phyloP scores from a whole-genome alignment of 2,113 vertebrate species.

The Mastomys coucha region DNA sequence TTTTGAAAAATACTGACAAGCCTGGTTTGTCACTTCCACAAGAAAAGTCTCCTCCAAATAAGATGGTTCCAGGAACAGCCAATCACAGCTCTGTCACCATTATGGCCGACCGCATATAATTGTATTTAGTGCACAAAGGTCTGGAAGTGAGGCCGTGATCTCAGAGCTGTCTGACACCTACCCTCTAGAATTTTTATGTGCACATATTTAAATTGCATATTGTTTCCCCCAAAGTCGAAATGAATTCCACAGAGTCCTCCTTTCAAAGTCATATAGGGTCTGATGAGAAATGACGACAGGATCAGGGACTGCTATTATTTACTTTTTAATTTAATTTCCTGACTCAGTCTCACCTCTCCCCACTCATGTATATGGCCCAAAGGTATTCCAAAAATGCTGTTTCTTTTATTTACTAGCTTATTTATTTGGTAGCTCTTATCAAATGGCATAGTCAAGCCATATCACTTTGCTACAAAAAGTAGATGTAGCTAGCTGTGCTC shows the following conservation, averaged over 20 bases:
- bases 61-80: slow-evolving; percentile 45
- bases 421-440: background rate
- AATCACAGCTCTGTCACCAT: background rate
- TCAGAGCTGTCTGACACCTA: slow-evolving; percentile 13
- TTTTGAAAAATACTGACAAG: slow-evolving; percentile 65
- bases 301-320: slow-evolving; percentile 77
- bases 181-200: slow-evolving; percentile 65
- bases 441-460: background rate
- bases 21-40: background rate
- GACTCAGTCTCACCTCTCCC: slow-evolving; percentile 65
- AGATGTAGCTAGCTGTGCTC: slow-evolving; percentile 12
- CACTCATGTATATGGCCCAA: background rate
- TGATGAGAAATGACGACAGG: slow-evolving; percentile 78
- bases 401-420: slow-evolving; percentile 16
- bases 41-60: slow-evolving; percentile 51
- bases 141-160: slow-evolving; percentile 4
- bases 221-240: slow-evolving; percentile 62
- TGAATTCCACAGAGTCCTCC: slow-evolving; percentile 71
- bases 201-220: slow-evolving; percentile 67
- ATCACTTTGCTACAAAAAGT: background rate
- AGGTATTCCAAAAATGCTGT: slow-evolving; percentile 13
- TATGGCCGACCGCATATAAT: background rate
- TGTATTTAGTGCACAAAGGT: slow-evolving; percentile 63
- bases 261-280: slow-evolving; percentile 77
- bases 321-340: slow-evolving; percentile 80